These are phyloP conservation scores for Acleris cristana DNA, from an alignment of 2,888 invertebrate genomes.

Conservation along the genomic window DNA sequence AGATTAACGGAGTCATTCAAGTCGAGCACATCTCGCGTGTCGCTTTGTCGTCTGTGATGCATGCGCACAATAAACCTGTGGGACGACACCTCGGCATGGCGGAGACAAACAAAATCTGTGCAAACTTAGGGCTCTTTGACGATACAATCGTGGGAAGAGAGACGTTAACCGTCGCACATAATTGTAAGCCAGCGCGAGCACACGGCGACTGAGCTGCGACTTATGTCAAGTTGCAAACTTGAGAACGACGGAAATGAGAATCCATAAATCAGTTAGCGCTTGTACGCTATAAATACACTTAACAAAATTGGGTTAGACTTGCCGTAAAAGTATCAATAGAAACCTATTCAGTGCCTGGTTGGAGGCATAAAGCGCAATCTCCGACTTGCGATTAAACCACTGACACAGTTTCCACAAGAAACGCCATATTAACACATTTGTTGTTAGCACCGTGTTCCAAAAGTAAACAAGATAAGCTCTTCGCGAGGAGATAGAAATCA, in stretches of 20 bases:
- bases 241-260: constrained; percentile 3
- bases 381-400: constrained; percentile 11
- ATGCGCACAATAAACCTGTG: constrained; percentile 45
- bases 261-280: constrained; percentile 10
- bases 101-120: constrained; percentile 65
- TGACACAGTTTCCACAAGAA: neutral
- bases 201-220: constrained; percentile 60
- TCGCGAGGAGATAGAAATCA: no score
- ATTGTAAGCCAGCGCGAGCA: constrained; percentile 71
- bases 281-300: neutral
- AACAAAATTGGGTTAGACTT: constrained; percentile 8
- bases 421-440: neutral
- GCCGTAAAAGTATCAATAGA: constrained; percentile 13
- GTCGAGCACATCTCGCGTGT: constrained; percentile 11
- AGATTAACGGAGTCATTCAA: constrained; percentile 12
- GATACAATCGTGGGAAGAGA: constrained; percentile 78
- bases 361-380: neutral
- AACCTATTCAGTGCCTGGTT: constrained; percentile 14
- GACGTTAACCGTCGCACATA: constrained; percentile 66
- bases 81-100: constrained; percentile 46
- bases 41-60: constrained; percentile 40
- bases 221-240: constrained; percentile 50
- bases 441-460: neutral
- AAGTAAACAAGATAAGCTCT: neutral
- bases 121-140: constrained; percentile 60